phyloP scores from a whole-genome alignment of 2,888 invertebrate genomes.

The Dasypolia templi region DNA sequence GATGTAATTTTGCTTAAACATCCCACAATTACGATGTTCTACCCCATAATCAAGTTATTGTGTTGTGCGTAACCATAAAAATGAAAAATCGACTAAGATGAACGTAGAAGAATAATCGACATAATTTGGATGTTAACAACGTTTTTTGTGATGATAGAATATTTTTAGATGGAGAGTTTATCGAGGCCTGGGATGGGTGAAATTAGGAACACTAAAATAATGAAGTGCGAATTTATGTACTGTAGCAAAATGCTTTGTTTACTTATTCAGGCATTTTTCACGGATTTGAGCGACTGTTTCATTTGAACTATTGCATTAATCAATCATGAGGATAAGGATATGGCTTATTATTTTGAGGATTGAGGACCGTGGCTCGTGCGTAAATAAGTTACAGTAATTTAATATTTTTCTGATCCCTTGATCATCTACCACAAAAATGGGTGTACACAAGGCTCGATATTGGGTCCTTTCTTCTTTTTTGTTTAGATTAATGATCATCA shows the following conservation, averaged over 20 bases:
- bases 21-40: slow-evolving; percentile 51
- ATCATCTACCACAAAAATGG: too few species aligned
- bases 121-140: slow-evolving; percentile 52
- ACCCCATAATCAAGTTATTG: slow-evolving; percentile 64
- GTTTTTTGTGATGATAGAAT: slow-evolving; percentile 52
- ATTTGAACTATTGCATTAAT: neutral
- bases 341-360: neutral
- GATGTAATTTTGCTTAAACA: slow-evolving; percentile 43
- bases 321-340: neutral
- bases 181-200: slow-evolving; percentile 7
- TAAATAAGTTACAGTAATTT: neutral
- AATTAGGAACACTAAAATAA: slow-evolving; percentile 30
- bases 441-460: too few species aligned
- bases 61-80: slow-evolving; percentile 53
- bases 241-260: slow-evolving; percentile 25
- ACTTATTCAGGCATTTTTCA: neutral
- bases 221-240: slow-evolving; percentile 34
- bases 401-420: too few species aligned
- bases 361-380: neutral
- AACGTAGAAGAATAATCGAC: slow-evolving; percentile 42
- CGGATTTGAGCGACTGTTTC: neutral
- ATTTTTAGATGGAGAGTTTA: slow-evolving; percentile 42
- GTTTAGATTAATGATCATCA: too few species aligned
- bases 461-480: too few species aligned
- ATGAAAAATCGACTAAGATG: slow-evolving; percentile 47